A percentile compares a stretch with the other conserved stretches of the same genome.
Conservation (phyloP, 2,113 vertebrate genomes). For the Elephantulus edwardii region DNA sequence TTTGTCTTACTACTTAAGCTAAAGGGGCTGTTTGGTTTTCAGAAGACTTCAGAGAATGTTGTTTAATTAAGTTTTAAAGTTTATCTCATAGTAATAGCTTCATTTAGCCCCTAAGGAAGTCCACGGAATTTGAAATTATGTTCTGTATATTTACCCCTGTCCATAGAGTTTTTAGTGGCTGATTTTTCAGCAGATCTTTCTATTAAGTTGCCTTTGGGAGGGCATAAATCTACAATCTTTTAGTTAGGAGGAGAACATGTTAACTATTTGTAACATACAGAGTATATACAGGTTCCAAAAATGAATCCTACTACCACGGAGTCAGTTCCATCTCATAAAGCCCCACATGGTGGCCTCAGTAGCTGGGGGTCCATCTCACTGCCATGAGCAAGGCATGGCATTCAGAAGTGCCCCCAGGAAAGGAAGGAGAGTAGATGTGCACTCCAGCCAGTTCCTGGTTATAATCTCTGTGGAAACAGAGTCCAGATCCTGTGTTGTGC, state of each 20-base stretch:
- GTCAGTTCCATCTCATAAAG: neutral
- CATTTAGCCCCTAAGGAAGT: neutral
- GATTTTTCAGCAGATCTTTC: neutral
- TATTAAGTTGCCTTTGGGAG: neutral
- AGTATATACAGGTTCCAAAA: neutral
- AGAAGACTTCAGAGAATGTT: neutral
- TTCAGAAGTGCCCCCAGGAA: too few relatives aligned
- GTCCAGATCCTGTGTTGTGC: too few relatives aligned
- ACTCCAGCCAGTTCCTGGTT: neutral
- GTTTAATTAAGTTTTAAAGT: neutral
- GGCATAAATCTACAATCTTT: neutral
- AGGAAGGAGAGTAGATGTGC: neutral
- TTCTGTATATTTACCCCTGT: neutral
- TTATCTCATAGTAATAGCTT: neutral
- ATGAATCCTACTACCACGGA: neutral
- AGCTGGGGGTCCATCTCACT: too few relatives aligned
- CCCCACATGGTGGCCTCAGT: neutral
- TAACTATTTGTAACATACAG: neutral
- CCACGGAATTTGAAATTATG: neutral
- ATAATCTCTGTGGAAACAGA: neutral
- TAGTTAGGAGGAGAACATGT: neutral
- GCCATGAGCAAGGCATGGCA: too few relatives aligned
- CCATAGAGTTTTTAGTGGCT: neutral
- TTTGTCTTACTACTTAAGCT: neutral
- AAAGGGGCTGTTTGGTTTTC: neutral